These are phyloP conservation scores for Melanotaenia pygmaea DNA, from an alignment of 2,797 vertebrate genomes.

Conservation along the genomic window DNA sequence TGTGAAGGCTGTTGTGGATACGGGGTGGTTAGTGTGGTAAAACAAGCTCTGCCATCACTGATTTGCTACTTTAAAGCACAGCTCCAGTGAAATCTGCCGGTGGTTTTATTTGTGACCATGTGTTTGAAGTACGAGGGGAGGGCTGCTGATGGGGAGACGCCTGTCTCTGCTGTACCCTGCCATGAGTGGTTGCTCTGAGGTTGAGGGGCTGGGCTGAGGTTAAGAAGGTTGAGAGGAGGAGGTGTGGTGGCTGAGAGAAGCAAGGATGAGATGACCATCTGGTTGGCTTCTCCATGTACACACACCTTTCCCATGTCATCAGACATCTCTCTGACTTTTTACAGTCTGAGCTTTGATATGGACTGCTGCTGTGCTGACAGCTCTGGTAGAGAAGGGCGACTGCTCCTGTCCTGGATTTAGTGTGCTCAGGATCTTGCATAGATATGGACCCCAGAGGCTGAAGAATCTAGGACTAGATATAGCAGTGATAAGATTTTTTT, in stretches of 20 bases:
- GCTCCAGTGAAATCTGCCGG: slow-evolving; percentile 53
- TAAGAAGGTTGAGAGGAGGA: slow-evolving; percentile 60
- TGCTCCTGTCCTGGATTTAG: slow-evolving; percentile 70
- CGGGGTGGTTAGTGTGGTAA: slow-evolving; percentile 53
- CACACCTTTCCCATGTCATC: slow-evolving; percentile 58
- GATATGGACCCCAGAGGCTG: slow-evolving; percentile 69
- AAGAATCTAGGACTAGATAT: slow-evolving; percentile 61
- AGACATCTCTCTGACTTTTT: slow-evolving; percentile 60
- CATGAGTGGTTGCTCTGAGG: slow-evolving; percentile 72
- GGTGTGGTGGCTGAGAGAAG: slow-evolving; percentile 65
- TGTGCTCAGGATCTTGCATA: slow-evolving; percentile 59
- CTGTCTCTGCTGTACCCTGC: slow-evolving; percentile 41
- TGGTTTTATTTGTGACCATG: slow-evolving; percentile 71
- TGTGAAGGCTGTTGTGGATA: slow-evolving; percentile 60
- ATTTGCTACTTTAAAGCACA: slow-evolving; percentile 53
- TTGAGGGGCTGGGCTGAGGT: slow-evolving; percentile 71
- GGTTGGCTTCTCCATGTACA: slow-evolving; percentile 73
- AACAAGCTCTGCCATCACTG: slow-evolving; percentile 51
- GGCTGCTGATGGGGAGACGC: slow-evolving; percentile 49
- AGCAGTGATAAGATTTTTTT: slow-evolving; percentile 49
- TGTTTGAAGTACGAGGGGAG: slow-evolving; percentile 69
- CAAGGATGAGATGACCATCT: slow-evolving; percentile 81
- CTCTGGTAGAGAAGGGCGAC: slow-evolving; percentile 57
- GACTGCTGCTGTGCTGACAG: slow-evolving; percentile 71
- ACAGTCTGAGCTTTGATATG: slow-evolving; percentile 72